phyloP scores from a whole-genome alignment of 1,140 invertebrate species.

The Drosophila seguyi region DNA sequence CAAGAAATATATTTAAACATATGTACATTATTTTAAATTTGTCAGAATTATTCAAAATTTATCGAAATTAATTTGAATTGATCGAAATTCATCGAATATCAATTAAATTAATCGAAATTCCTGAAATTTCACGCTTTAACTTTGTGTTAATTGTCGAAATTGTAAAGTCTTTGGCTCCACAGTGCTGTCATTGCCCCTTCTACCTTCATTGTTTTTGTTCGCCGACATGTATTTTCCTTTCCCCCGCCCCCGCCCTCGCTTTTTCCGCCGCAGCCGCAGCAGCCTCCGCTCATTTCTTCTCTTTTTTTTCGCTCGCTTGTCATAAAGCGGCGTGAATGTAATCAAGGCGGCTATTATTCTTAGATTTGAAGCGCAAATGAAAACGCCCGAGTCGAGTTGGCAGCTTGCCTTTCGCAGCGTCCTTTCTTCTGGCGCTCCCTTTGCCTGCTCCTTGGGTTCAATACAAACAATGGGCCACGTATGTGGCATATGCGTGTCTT shows the following conservation, averaged over 20 bases:
- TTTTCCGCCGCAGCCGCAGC: background rate
- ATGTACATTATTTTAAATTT: background rate
- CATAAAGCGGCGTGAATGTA: conserved; percentile 82
- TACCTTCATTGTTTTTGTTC: conserved; percentile 17
- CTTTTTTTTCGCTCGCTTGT: conserved; percentile 63
- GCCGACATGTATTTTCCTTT: conserved; percentile 11
- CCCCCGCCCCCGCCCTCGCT: background rate
- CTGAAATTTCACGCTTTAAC: background rate
- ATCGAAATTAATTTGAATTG: no score
- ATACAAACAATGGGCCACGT: conserved; percentile 71
- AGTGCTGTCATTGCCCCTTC: conserved; percentile 10
- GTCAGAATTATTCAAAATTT: no score
- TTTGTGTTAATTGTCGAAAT: no score
- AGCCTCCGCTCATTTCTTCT: conserved; percentile 31
- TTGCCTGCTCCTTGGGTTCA: conserved; percentile 35
- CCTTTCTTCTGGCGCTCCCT: background rate
- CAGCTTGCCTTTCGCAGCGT: conserved; percentile 24
- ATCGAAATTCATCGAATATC: background rate
- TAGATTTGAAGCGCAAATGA: conserved; percentile 82
- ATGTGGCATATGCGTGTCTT: conserved; percentile 47
- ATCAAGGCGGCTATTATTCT: conserved; percentile 82
- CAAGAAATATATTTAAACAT: background rate
- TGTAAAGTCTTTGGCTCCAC: background rate
- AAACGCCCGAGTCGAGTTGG: conserved; percentile 45
- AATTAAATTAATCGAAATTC: background rate